phyloP scores from a whole-genome alignment of 1,140 invertebrate genomes.

The Streblospio benedicti region DNA sequence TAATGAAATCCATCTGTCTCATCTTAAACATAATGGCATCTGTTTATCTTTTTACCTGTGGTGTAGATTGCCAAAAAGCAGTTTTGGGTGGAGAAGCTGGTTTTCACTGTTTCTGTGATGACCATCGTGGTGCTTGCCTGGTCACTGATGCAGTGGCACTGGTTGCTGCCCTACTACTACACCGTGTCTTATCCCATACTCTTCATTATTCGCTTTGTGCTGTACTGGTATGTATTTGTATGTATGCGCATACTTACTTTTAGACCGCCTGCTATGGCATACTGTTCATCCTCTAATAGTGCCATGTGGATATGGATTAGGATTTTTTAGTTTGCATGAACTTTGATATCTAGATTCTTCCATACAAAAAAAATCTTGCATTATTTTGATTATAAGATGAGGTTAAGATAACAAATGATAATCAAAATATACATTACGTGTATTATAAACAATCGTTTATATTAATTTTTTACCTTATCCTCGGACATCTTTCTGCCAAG shows the following conservation, averaged over 20 bases:
- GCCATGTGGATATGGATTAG: neutral
- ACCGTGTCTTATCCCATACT: constrained; percentile 25
- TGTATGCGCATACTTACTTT: neutral
- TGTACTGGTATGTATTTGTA: constrained; percentile 30
- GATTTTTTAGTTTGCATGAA: neutral
- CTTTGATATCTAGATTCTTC: neutral
- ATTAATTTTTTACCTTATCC: neutral
- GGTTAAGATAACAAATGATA: neutral
- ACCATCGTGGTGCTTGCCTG: constrained; percentile 28
- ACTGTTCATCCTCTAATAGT: neutral
- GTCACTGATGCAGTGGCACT: constrained; percentile 23
- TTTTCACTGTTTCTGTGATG: constrained; percentile 25
- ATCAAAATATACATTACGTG: too few relatives aligned
- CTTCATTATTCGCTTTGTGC: constrained; percentile 24
- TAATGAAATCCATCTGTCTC: too few relatives aligned
- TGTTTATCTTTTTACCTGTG: neutral
- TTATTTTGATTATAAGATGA: neutral
- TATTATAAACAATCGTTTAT: too few relatives aligned
- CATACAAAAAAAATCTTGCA: neutral
- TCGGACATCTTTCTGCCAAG: neutral
- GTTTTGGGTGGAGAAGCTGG: constrained; percentile 27
- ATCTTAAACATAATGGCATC: too few relatives aligned
- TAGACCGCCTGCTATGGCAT: neutral
- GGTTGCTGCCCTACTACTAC: constrained; percentile 33
- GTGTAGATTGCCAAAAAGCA: neutral